A percentile compares a stretch with the other conserved stretches of the same genome.
Evolutionary conservation across 2,113 vertebrate genomes (phyloP).

Genomic region (Isichthys henryi): DNA sequence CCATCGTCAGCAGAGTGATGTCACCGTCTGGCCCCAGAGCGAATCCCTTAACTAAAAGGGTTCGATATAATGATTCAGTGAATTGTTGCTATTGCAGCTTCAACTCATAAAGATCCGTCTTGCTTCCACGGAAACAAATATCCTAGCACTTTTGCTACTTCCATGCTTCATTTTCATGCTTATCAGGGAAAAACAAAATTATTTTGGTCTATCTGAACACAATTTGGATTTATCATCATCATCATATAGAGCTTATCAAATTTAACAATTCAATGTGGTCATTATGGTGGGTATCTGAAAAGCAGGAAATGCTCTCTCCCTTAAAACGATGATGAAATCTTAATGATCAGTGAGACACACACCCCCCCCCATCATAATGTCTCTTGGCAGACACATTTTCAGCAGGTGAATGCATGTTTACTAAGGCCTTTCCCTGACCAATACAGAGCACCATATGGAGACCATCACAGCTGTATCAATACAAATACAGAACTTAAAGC

Average conservation of each 20-base stretch:
- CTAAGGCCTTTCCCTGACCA: not conserved
- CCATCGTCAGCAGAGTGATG: not conserved
- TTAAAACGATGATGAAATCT: not conserved
- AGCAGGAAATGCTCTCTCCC: not conserved
- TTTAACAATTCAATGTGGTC: not conserved
- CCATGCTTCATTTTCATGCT: not conserved
- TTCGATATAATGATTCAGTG: too few species aligned
- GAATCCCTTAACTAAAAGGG: not conserved
- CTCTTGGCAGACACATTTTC: not conserved
- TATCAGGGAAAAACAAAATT: not conserved
- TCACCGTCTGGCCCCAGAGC: not conserved
- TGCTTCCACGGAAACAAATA: not conserved
- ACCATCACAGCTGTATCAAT: not conserved
- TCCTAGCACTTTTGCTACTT: too few species aligned
- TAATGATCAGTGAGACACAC: not conserved
- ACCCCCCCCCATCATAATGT: not conserved
- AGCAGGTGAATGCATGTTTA: not conserved
- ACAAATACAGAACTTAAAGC: not conserved
- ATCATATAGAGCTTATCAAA: not conserved
- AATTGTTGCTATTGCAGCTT: not conserved
- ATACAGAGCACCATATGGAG: not conserved
- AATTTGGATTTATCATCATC: not conserved
- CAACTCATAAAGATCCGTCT: too few species aligned
- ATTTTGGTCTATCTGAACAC: not conserved
- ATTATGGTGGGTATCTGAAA: not conserved